Evolutionary conservation across 2,113 vertebrate genomes (phyloP).

Genomic region (Pelusios castaneus): DNA sequence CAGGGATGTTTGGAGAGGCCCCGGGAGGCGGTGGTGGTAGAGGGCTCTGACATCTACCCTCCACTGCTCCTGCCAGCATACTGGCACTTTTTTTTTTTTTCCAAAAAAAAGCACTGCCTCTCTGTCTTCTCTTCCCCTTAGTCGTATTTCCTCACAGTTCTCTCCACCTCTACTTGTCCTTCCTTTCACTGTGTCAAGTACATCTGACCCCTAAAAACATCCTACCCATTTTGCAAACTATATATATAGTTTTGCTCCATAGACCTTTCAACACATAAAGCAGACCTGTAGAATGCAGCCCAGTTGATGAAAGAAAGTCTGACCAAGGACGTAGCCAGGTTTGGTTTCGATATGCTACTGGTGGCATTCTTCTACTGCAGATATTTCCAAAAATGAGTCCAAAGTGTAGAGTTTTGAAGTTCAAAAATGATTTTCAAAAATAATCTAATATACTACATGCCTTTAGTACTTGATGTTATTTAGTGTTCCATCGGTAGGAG

Average conservation of each 20-base stretch:
- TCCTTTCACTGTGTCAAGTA: background rate
- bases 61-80: too few species aligned
- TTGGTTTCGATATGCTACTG: background rate
- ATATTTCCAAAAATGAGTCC: background rate
- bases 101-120: too few species aligned
- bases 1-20: too few species aligned
- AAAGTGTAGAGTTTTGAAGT: background rate
- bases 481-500: background rate
- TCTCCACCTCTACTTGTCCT: background rate
- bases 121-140: background rate
- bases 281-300: background rate
- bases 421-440: background rate
- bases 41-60: too few species aligned
- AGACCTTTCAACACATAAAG: background rate
- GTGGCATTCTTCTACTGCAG: background rate
- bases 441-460: background rate
- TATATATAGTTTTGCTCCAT: background rate
- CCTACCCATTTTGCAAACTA: background rate
- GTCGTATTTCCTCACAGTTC: background rate
- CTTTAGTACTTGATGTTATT: background rate
- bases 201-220: background rate
- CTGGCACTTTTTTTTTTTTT: too few species aligned
- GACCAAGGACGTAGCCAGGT: background rate
- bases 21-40: too few species aligned
- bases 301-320: background rate